These are phyloP conservation scores for Erebia palarica DNA, from an alignment of 2,888 invertebrate genomes.

Conservation along the genomic window DNA sequence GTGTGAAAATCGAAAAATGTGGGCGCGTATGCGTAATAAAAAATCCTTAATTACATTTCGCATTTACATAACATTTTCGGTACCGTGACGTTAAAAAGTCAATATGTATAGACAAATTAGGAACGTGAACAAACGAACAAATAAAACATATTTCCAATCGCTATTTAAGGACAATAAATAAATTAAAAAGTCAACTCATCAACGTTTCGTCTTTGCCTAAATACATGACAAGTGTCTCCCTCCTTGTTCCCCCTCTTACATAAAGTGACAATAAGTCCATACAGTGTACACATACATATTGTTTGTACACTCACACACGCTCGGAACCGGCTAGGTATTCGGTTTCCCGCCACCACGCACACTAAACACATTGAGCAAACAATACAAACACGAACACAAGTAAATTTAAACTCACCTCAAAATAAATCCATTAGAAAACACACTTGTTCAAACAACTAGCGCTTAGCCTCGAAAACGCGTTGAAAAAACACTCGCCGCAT, in stretches of 20 bases:
- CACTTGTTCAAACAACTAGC: constrained; percentile 83
- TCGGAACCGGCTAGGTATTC: constrained; percentile 76
- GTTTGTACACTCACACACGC: constrained; percentile 75
- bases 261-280: constrained; percentile 78
- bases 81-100: constrained; percentile 68
- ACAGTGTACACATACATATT: constrained; percentile 59
- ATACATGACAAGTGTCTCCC: constrained; percentile 81
- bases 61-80: constrained; percentile 63
- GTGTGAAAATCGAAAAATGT: constrained; percentile 5
- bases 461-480: constrained; percentile 82
- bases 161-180: constrained; percentile 59
- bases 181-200: constrained; percentile 79
- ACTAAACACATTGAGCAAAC: constrained; percentile 79
- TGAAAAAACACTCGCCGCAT: constrained; percentile 80
- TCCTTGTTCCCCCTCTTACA: constrained; percentile 74
- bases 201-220: constrained; percentile 78
- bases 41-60: constrained; percentile 46
- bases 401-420: constrained; percentile 83
- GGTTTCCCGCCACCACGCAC: constrained; percentile 82
- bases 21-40: constrained; percentile 8
- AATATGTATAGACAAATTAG: constrained; percentile 59
- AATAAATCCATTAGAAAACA: constrained; percentile 83
- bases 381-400: constrained; percentile 82
- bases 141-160: constrained; percentile 46
- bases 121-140: constrained; percentile 26